phyloP scores from a whole-genome alignment of 2,113 vertebrate genomes.

The Ceyx melanurus region DNA sequence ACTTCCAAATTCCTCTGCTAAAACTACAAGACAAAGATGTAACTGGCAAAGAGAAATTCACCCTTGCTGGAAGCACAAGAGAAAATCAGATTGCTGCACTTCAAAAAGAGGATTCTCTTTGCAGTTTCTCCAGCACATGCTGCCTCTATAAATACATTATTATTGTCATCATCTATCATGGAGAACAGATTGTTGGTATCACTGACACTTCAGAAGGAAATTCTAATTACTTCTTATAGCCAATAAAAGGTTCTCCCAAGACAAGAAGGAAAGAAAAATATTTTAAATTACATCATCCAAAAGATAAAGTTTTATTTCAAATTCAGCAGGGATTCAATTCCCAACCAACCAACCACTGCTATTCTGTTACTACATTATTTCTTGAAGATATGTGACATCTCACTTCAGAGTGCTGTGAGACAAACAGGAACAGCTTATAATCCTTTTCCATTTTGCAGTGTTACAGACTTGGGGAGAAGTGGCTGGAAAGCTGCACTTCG shows the following conservation, averaged over 20 bases:
- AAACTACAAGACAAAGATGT: not conserved
- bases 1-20: not conserved
- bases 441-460: not conserved
- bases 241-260: not conserved
- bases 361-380: not conserved
- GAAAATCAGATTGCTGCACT: not conserved
- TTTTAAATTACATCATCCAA: not conserved
- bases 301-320: not conserved
- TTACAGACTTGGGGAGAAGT: too few relatives aligned
- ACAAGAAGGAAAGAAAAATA: not conserved
- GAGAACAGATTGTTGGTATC: not conserved
- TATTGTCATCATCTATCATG: not conserved
- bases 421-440: not conserved
- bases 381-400: not conserved
- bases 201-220: not conserved
- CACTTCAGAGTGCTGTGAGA: not conserved
- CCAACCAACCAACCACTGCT: not conserved
- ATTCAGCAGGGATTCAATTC: not conserved
- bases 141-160: not conserved
- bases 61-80: not conserved
- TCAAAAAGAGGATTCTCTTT: not conserved
- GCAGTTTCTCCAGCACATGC: not conserved
- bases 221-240: not conserved
- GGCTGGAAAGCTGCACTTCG: too few relatives aligned
- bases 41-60: not conserved